Base-by-base conservation (phyloP, 2,797 vertebrate genomes). In the Brachyrhaphis roseni region DNA sequence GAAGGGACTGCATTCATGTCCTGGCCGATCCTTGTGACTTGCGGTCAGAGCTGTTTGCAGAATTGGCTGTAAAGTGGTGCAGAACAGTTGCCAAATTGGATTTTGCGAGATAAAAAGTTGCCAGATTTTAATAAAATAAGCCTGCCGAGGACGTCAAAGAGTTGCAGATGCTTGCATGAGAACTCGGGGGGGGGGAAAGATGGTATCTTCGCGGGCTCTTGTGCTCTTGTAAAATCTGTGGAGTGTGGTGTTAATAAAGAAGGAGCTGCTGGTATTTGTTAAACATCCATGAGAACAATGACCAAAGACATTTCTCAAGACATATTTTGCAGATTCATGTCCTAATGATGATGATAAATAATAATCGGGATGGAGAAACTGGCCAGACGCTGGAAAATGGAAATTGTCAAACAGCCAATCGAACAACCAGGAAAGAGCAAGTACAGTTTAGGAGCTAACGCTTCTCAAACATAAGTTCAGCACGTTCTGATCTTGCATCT, bases 11-110 rank as follows among this genome's bases (percentile, higher is more conserved):
- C 66, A 74, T 80, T 73, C 31, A 68, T 78, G 49, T 59, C 79
- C 74, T 7, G 74, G 57, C 73, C 8, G 4, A 79, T 80, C 46
- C 85, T 84, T 77, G 81, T 85, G 84, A 90, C 85, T 87, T 85
- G 47, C 72, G 12, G 64, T 90, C 88, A 77, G 62, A 81, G 55
- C 62, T 51, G 45, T 64, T 71, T 79, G 66, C 39, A 41, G 76
- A 47, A 84, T 78, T 39, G 62, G 31, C 31, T 66, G 8, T 23
- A 39, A 66, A 66, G 34, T 41, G 36, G 39, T 79, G 84, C 80
- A 78, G 46, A 49, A 77, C 74, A 74, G n/a, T 79, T 82, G 82
- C 81, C 28, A 77, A 34, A 72, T 31, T 72, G 15, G n/a, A 72
- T 72, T 43, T 70, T 26, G 71, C 49, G 45, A 5, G 8, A 73